Conservation (phyloP, 2,113 vertebrate species). For the Nansenia antarctica region DNA sequence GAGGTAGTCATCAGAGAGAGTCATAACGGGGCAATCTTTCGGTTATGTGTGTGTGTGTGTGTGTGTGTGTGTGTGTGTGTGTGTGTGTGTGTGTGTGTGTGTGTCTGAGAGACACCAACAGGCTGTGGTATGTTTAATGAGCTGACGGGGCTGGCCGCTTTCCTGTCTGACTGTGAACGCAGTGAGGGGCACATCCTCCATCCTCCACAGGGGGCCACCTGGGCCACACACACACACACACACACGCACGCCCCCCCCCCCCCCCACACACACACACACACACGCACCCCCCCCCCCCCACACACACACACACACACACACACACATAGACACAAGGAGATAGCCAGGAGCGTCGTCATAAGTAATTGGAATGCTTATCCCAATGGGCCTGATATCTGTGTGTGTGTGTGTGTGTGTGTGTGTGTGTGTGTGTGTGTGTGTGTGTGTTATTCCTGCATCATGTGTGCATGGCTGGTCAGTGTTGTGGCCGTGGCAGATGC, state of each 20-base stretch:
- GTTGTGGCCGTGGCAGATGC: constrained; percentile 26
- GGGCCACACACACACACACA: constrained; percentile 6
- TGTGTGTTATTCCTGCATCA: background rate
- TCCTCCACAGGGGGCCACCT: constrained; percentile 6
- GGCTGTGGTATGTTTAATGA: constrained; percentile 37
- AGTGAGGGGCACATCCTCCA: constrained; percentile 28
- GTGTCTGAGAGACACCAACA: constrained; percentile 5
- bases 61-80: constrained; percentile 20
- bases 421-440: background rate
- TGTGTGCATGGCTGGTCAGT: constrained; percentile 15
- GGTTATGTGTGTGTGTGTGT: constrained; percentile 26
- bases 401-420: too few relatives aligned
- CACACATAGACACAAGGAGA: too few relatives aligned
- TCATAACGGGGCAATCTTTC: too few relatives aligned
- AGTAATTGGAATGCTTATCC: too few relatives aligned
- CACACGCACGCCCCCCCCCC: too few relatives aligned
- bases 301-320: too few relatives aligned
- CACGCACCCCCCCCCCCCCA: too few relatives aligned
- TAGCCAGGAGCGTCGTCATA: too few relatives aligned
- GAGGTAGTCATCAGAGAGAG: too few relatives aligned
- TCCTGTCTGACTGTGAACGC: constrained; percentile 36
- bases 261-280: too few relatives aligned
- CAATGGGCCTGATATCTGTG: too few relatives aligned
- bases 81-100: constrained; percentile 6
- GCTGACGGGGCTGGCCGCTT: constrained; percentile 32